Evolutionary conservation across 30 jellyfish, hydroid and myxozoan genomes (phyloP).

Genomic region (Rhopilema esculentum): DNA sequence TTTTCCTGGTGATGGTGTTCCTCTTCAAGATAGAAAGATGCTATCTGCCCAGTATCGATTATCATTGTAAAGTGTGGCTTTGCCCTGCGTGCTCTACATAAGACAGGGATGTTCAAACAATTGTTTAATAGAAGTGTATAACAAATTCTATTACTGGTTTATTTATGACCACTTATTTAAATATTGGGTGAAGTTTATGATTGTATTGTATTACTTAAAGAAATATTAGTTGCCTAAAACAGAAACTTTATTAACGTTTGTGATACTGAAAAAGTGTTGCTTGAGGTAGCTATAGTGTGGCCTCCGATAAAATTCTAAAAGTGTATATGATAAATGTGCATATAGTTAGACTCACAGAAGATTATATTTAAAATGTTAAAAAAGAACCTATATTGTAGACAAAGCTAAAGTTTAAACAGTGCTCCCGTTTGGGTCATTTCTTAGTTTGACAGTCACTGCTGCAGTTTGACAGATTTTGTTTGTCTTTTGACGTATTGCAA

Average conservation of each 20-base stretch:
- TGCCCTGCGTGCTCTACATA: too few relatives aligned
- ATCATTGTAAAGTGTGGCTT: too few relatives aligned
- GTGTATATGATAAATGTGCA: too few relatives aligned
- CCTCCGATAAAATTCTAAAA: background rate
- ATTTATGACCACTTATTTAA: constrained; percentile 71
- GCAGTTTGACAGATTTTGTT: too few relatives aligned
- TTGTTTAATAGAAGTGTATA: constrained; percentile 40
- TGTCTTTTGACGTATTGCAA: background rate
- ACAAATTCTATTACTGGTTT: constrained; percentile 53
- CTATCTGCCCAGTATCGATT: too few relatives aligned
- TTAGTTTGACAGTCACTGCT: too few relatives aligned
- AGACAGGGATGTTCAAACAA: background rate
- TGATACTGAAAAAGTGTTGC: background rate
- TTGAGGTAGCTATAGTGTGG: background rate
- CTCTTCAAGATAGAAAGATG: too few relatives aligned
- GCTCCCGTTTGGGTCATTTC: too few relatives aligned
- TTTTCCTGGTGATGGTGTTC: too few relatives aligned
- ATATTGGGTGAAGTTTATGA: constrained; percentile 64
- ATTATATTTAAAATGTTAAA: too few relatives aligned
- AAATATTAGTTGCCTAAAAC: background rate
- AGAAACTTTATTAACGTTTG: background rate
- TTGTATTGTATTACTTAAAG: constrained; percentile 41
- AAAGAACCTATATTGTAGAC: too few relatives aligned
- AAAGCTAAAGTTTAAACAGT: too few relatives aligned
- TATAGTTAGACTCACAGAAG: background rate